Conservation (phyloP, 2,888 invertebrate genomes). For the Camponotus fellah region DNA sequence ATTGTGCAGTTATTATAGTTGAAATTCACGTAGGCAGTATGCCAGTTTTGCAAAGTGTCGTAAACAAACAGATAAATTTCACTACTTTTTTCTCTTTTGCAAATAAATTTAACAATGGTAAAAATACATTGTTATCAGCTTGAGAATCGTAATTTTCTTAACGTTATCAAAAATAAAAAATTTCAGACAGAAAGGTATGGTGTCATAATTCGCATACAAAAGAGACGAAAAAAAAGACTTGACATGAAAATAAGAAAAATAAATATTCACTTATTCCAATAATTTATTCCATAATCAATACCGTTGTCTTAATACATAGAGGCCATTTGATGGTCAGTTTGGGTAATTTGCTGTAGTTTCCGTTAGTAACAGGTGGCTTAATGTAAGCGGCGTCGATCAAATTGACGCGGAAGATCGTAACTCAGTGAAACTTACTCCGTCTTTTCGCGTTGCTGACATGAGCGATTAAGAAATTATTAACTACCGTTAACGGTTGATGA, state of each 20-base stretch:
- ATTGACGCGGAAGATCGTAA: constrained; percentile 32
- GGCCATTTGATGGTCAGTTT: constrained; percentile 9
- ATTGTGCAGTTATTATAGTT: constrained; percentile 16
- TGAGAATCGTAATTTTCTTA: constrained; percentile 25
- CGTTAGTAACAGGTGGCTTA: constrained; percentile 43
- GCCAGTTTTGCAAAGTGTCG: constrained; percentile 45
- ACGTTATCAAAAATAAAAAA: background rate
- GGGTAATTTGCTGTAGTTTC: constrained; percentile 1
- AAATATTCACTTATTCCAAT: background rate
- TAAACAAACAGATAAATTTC: constrained; percentile 56
- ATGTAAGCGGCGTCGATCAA: constrained; percentile 25
- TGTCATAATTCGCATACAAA: background rate
- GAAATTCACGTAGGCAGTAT: constrained; percentile 12
- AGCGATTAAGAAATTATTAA: constrained; percentile 23
- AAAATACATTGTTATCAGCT: constrained; percentile 33
- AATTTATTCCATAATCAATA: constrained; percentile 3
- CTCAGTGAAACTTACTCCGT: background rate
- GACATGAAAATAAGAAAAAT: background rate
- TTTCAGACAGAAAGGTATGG: background rate
- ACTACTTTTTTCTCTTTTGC: constrained; percentile 21
- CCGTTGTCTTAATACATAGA: constrained; percentile 5
- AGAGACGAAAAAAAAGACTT: background rate
- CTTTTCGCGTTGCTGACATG: constrained; percentile 4
- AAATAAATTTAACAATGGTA: constrained; percentile 42
- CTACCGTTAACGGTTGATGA: background rate